Conservation (phyloP, 2,113 vertebrate genomes). For the Pardalotus punctatus region DNA sequence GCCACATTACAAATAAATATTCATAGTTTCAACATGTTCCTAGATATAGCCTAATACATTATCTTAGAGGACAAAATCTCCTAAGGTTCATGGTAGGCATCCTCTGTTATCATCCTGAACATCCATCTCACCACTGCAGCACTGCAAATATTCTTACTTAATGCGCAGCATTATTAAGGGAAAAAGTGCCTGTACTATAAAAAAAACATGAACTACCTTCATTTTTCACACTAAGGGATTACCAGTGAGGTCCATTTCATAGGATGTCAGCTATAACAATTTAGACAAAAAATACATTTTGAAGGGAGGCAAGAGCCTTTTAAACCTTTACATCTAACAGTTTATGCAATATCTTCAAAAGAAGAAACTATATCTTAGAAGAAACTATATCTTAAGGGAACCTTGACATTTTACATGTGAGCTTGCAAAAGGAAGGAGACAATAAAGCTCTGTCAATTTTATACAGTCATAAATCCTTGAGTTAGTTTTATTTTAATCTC, state of each 20-base stretch:
- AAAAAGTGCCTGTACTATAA: not conserved
- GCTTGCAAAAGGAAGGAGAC: not conserved
- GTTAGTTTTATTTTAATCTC: not conserved
- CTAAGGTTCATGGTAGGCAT: not conserved
- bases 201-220: not conserved
- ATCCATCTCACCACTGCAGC: not conserved
- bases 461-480: not conserved
- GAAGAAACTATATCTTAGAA: not conserved
- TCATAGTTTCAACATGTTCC: not conserved
- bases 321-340: not conserved
- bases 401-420: not conserved
- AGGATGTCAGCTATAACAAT: not conserved
- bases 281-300: not conserved
- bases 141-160: not conserved
- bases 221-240: not conserved
- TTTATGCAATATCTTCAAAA: not conserved
- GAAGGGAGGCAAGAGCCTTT: not conserved
- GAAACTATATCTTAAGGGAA: not conserved
- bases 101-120: not conserved
- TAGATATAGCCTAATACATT: not conserved
- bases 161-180: not conserved
- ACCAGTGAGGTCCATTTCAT: not conserved
- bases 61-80: not conserved
- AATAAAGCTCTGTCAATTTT: not conserved
- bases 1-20: conserved; percentile 14